Conservation (phyloP, 2,797 vertebrate species). For the Oophaga sylvatica region DNA sequence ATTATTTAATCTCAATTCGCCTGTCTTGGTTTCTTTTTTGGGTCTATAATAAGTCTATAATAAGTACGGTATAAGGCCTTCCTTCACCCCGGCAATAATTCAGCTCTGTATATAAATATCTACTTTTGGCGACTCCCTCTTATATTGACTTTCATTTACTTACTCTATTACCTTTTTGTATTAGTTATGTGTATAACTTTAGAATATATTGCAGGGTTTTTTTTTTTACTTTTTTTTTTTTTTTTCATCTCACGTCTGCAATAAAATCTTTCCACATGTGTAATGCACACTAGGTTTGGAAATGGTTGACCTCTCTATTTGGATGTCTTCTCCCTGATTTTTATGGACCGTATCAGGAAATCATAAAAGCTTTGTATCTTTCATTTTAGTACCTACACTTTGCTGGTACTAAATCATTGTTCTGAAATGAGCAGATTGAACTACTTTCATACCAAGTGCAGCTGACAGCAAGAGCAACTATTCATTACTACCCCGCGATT, state of each 20-base stretch:
- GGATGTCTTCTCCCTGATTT: slow-evolving; percentile 34
- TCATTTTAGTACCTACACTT: slow-evolving; percentile 30
- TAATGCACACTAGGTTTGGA: slow-evolving; percentile 3
- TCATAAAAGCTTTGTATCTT: slow-evolving; percentile 49
- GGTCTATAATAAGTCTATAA: background rate
- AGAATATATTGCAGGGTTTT: background rate
- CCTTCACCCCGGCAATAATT: too few species aligned
- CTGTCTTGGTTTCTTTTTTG: background rate
- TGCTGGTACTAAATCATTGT: slow-evolving; percentile 13
- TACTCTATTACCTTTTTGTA: background rate
- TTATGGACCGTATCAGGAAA: slow-evolving; percentile 52
- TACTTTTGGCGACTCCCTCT: background rate
- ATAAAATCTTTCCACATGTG: slow-evolving; percentile 5
- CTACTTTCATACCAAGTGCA: slow-evolving; percentile 38
- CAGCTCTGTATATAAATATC: too few species aligned
- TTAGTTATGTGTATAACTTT: background rate
- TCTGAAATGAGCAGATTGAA: slow-evolving; percentile 40
- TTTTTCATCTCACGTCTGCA: background rate
- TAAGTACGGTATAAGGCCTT: too few species aligned
- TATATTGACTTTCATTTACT: background rate
- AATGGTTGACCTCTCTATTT: slow-evolving; percentile 12
- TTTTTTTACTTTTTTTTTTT: background rate
- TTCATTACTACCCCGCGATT: slow-evolving; percentile 35
- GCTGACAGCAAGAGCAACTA: slow-evolving; percentile 24
- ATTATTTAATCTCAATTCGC: background rate